Evolutionary conservation across 2,113 vertebrate genomes (phyloP), one percentile per base, ranked within the genome.

Genomic region (Cebus imitator): DNA sequence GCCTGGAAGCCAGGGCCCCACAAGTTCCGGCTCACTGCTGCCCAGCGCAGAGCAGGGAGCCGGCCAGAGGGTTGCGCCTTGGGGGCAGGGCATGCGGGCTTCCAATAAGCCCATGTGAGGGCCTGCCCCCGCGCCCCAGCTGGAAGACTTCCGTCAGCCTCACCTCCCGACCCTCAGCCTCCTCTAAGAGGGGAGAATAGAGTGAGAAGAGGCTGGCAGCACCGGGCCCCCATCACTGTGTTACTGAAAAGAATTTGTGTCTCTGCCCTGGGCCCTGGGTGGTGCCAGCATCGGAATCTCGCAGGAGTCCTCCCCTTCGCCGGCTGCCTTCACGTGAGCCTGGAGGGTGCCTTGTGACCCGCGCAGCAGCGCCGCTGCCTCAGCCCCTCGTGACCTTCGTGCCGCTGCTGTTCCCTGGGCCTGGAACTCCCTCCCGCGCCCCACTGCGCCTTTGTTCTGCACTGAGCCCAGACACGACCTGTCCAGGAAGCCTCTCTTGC

Each of bases 351-450:
- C 2, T 40, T 25, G 12, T 75, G 6, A 27, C 27, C 73, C 1
- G 3, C 2, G 40, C 40, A 30, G 73, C 40, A 16, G 23, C 12
- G 3, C 3, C 3, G 23, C 13, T 0, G 3, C 40, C 40, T 75
- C 73, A 43, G 23, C 73, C 40, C 40, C 25, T 8, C 3, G 14
- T 43, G 73, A 76, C 73, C 25, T 45, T 45, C 30, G 40, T 3
- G 0, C 73, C 2, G 25, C 23, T 6, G 50, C 43, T 43, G 43
- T 6, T 35, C 32, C 4, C 50, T 55, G 9, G 13, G 40, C 78
- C 48, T 6, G 11, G 58, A 45, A 18, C 58, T n/a, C 43, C 43
- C 11, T 50, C 7, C 6, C 5, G 61, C 61, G 32, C 37, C 23
- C 10, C 10, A 45, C 32, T 8, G 11, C 48, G 6, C 18, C 61